A percentile compares a stretch with the other conserved stretches of the same genome.
Conservation (phyloP, 2,888 invertebrate species). For the Cheilosia soror region DNA sequence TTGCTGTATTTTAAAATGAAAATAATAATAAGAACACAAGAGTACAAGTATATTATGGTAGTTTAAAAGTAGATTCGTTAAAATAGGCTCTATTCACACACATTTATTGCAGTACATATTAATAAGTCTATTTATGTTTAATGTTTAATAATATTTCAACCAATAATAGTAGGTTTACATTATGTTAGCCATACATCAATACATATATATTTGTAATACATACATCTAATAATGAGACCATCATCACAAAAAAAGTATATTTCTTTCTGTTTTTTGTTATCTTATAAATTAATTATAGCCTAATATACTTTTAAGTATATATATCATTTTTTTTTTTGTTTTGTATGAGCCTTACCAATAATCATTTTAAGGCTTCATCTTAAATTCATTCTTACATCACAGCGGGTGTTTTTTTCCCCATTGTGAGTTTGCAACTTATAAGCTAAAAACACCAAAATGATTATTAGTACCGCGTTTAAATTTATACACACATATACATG, state of each 20-base stretch:
- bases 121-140: conserved; percentile 19
- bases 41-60: not conserved
- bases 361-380: too few relatives aligned
- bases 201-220: conserved; percentile 41
- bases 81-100: conserved; percentile 39
- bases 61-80: conserved; percentile 19
- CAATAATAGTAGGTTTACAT: not conserved
- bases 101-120: conserved; percentile 26
- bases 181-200: conserved; percentile 13
- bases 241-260: conserved; percentile 61
- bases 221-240: conserved; percentile 66
- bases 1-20: conserved; percentile 22
- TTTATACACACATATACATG: conserved; percentile 22
- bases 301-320: conserved; percentile 7
- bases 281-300: conserved; percentile 14
- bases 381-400: too few relatives aligned
- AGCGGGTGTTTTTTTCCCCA: too few relatives aligned
- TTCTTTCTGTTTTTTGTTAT: conserved; percentile 25
- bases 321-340: conserved; percentile 4
- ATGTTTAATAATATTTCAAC: conserved; percentile 11
- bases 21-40: not conserved
- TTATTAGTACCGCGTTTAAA: not conserved
- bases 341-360: too few relatives aligned
- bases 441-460: too few relatives aligned
- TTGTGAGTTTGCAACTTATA: too few relatives aligned